Base-by-base conservation (phyloP, 2,113 vertebrate genomes). In the Neodon shergylaensis region DNA sequence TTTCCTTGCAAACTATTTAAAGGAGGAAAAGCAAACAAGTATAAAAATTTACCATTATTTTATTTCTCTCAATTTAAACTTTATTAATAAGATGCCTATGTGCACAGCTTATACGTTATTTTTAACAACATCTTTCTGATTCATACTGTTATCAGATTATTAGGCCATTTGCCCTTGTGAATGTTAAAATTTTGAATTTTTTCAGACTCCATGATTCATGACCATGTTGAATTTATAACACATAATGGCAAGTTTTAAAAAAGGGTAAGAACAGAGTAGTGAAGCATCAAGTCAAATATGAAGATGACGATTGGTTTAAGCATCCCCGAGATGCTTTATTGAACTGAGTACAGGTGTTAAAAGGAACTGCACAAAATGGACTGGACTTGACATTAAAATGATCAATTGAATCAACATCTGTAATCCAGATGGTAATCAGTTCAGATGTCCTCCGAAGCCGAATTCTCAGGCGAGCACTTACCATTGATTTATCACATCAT, bases 361-460 rank as follows among this genome's bases (percentile, higher is more conserved):
- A 74, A 86, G 4, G 13, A 94, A 49, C 31, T 77, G 42, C 0
- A 76, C 16, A 86, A 82, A 94, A 61, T 70, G 7, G 84, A 68
- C 17, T 52, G 65, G 84, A 65, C 17, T 74, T 81, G 17, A 84
- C 36, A 68, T 72, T 68, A 70, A 93, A 92, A 74, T 47, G 11
- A 39, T 84, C 74, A 92, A 52, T 31, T 92, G 8, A 95, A 88
- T 88, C 85, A 94, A 92, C 90, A 84, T 76, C 61, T 1, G 24
- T 84, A 9, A 95, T 87, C n/a, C 58, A 94, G 85, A 76, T 81
- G n/a, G 26, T 79, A 93, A 83, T 91, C 31, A 81, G 31, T 85
- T 88, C n/a, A 93, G 94, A 88, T 0, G 42, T 33, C 49, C 21
- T 65, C 31, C 31, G n/a, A 24, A 47, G 26, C 44, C 89, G 36